Evolutionary conservation across 92 coral and sea anemone species (phyloP).

Genomic region (Epizoanthus ramosus): DNA sequence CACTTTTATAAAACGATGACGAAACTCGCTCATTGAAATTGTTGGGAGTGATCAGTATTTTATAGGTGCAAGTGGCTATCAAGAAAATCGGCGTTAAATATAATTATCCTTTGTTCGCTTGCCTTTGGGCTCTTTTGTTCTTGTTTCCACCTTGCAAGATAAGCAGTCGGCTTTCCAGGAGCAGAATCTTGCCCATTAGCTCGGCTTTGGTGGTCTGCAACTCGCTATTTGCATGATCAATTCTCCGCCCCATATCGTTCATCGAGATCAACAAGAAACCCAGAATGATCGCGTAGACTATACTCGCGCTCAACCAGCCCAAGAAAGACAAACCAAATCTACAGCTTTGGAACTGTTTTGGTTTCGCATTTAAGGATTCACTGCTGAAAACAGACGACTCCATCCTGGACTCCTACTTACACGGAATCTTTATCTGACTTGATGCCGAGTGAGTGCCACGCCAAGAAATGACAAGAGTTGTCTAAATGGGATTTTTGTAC

Average conservation of each 20-base stretch:
- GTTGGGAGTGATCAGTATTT: no score
- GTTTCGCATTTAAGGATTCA: background rate
- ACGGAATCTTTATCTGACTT: no score
- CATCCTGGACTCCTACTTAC: no score
- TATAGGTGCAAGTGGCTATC: background rate
- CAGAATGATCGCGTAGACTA: background rate
- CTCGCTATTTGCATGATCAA: slow-evolving; percentile 5
- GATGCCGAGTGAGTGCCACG: no score
- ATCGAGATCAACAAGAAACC: slow-evolving; percentile 18
- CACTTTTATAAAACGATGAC: no score
- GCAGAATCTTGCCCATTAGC: background rate
- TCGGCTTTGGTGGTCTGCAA: slow-evolving; percentile 12
- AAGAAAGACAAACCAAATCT: background rate
- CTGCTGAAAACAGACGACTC: no score
- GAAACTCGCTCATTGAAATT: no score
- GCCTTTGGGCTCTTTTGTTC: background rate
- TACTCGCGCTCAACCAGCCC: background rate
- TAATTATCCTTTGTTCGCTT: background rate
- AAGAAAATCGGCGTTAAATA: background rate
- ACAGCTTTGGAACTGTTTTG: background rate
- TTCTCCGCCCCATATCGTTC: background rate
- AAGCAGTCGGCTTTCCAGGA: slow-evolving; percentile 13
- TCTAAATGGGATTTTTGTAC: no score
- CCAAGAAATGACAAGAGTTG: no score
- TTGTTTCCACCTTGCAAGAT: background rate